Base-by-base conservation (phyloP, 2,113 vertebrate species). In the Zootoca vivipara region DNA sequence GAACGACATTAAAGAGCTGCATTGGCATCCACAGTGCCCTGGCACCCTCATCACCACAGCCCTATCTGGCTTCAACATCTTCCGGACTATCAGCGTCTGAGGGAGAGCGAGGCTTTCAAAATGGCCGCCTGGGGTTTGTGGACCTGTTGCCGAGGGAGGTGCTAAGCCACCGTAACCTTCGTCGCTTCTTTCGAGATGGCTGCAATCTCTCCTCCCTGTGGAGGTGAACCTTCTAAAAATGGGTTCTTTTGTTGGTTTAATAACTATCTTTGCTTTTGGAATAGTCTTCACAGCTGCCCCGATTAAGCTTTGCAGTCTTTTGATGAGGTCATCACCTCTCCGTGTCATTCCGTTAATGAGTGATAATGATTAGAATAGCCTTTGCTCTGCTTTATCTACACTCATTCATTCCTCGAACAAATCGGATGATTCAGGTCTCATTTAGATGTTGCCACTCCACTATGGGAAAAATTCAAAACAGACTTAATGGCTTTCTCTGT, bases 1-100 rank as follows among this genome's bases (percentile, higher is more conserved):
- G 94, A 97, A 96, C 0, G 98, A 99, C 90, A 96, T 98, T 81
- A 99, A 99, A 93, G 98, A 99, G 93, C 92, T 99, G 69, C 98
- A 99, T 95, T 99, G 98, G 98, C 98, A 99, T 86, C 98, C 98
- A 0, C 98, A 98, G 94, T 94, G 98, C 20, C 96, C 97, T 0
- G 98, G 98, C 0, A 89, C 97, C 4, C 92, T 99, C 77, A 56
- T 98, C 87, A 98, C 98, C 94, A 99, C 98, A 0, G 98, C 98
- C 0, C 94, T 98, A 88, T 98, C 98, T 0, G 98, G 98, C 81
- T 98, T 98, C 93, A 98, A 98, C 0, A 65, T 98, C 77, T 99
- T 99, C 95, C 96, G 98, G 90, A 99, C 98, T 13, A 97, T 99
- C 95, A 98, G 98, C 0, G 97, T 98, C 75, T 97, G 92, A 20